phyloP scores from a whole-genome alignment of 2,113 vertebrate species.

The Prietella phreatophila region DNA sequence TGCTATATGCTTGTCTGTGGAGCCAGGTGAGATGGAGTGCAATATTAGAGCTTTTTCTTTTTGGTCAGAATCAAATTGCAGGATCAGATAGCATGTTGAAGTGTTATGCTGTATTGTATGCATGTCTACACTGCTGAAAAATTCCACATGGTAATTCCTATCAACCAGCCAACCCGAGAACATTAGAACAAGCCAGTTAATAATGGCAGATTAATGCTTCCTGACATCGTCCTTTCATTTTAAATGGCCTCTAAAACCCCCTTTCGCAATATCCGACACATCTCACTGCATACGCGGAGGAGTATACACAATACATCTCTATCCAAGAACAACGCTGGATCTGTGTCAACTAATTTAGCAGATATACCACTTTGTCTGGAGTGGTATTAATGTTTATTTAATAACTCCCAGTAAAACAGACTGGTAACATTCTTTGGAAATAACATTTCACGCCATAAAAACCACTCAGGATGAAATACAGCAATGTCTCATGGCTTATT shows the following conservation, averaged over 20 bases:
- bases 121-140: neutral
- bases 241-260: neutral
- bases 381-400: conserved; percentile 26
- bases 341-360: neutral
- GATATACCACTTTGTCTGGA: conserved; percentile 15
- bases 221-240: conserved; percentile 5
- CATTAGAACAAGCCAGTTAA: neutral
- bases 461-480: conserved; percentile 11
- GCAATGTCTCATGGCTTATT: conserved; percentile 14
- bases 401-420: conserved; percentile 27
- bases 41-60: neutral
- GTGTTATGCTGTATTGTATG: neutral
- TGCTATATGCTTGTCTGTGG: neutral
- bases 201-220: neutral
- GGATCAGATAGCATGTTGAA: neutral
- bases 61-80: neutral
- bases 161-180: neutral
- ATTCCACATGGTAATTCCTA: neutral
- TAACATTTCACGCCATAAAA: conserved; percentile 30
- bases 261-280: too few species aligned
- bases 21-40: neutral
- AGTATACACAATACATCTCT: neutral
- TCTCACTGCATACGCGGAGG: neutral
- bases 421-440: neutral
- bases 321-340: neutral